Evolutionary conservation across 2,113 vertebrate genomes (phyloP), one percentile per base, ranked within the genome.

Genomic region (Gila orcuttii): DNA sequence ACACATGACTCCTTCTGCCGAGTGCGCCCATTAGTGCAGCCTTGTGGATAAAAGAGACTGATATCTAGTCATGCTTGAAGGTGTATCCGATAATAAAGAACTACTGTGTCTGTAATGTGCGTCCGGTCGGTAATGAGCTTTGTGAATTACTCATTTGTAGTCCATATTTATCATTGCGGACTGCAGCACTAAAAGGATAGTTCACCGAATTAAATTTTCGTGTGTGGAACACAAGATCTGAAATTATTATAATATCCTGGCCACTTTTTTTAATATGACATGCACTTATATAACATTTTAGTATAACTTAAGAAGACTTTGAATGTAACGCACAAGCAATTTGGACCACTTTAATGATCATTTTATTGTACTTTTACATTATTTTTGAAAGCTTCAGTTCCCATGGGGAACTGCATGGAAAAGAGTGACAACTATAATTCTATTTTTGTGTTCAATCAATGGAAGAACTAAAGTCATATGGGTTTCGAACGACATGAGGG

Each of bases 1-100:
- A 89, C 87, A 86, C 73, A 86, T 90, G 82, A 88, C 86, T 90
- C 80, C 64, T 83, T 78, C 83, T 47, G 85, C 47, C 5, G 25
- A 79, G 60, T 62, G 60, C 15, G 64, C 85, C 85, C 85, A 89
- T 89, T 89, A 89, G 85, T 85, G 85, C 66, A 73, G 78, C 79
- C 84, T 80, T 87, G 25, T 87, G 88, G 79, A 82, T 85, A 66
- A 82, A 71, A 85, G 86, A 87, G 83, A 81, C 86, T 36, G 83
- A 89, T 87, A 85, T 55, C 69, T 85, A 85, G 88, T 77, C 79
- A 83, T 62, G 86, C 79, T 83, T 57, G 19, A 87, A 74, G 74
- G 86, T 87, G 45, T 87, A 64, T 82, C 73, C 77, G 74, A 89
- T 85, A 79, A 83, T 83, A 86, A 79, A 86, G 87, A 81, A 57